Base-by-base conservation (phyloP, 1,140 invertebrate genomes). In the Vanessa tameamea region DNA sequence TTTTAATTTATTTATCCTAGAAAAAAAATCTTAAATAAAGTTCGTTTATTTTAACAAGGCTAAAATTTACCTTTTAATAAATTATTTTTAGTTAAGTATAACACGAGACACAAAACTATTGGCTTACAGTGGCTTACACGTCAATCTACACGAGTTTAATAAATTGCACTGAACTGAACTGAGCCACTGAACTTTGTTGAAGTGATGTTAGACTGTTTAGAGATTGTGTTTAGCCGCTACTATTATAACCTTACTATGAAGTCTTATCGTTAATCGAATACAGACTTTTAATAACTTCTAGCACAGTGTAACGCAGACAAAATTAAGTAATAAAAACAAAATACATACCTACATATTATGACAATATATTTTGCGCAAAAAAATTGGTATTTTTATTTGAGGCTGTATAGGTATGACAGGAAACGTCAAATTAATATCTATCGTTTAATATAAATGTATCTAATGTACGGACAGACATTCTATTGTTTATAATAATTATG, bases 91-190 rank as follows among this genome's bases (percentile, higher is more conserved):
- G 50, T 48, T 31, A 16, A 61, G 69, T 64, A 61, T 47, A 63
- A 47, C 37, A 43, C 47, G 14, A 15, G 57, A 51, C 55, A 63
- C 47, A 26, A 8, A 47, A 48, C 37, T 43, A 20, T 66, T 50
- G 53, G 67, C 37, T 74, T 53, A 69, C 59, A 74, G 66, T 50
- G 53, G 67, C 37, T 69, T 47, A 69, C 59, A 74, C 72, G 67
- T 69, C 66, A 74, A 74, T 74, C 48, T 63, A 55, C 72, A 55
- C 72, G n/a, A 31, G 59, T 47, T 68, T 37, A 68, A 64, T 64
- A 48, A 64, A 69, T 69, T 53, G 31, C 61, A 74, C 72, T 74
- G 72, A 64, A 67, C 47, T 72, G 16, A 37, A 31, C 57, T 43
- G 37, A 43, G 37, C 37, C 37, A 43, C 37, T 43, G 48, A 51